A percentile compares a stretch with the other conserved stretches of the same genome.
Conservation (phyloP, 2,888 invertebrate genomes). For the Philopedon plagiatum region DNA sequence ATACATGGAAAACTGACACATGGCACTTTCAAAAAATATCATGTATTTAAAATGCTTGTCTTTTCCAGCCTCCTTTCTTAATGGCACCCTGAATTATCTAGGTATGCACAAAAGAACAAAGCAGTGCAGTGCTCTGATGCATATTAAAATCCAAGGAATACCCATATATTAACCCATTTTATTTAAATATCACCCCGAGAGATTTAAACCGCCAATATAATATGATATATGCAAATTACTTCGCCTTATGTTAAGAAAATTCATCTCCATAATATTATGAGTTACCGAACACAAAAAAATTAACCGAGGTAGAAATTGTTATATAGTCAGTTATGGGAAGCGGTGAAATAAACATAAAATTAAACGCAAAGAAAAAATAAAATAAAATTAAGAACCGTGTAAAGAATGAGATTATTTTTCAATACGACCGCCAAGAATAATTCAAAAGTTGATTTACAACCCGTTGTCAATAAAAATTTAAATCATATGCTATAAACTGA, state of each 20-base stretch:
- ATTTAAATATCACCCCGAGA: slow-evolving; percentile 18
- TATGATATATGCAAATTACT: slow-evolving; percentile 33
- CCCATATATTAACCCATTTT: slow-evolving; percentile 11
- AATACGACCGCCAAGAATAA: slow-evolving; percentile 52
- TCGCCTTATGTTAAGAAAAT: slow-evolving; percentile 29
- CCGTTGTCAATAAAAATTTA: slow-evolving; percentile 65
- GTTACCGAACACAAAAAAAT: slow-evolving; percentile 34
- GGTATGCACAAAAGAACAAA: not conserved
- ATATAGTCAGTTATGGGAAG: slow-evolving; percentile 11
- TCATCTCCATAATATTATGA: slow-evolving; percentile 35
- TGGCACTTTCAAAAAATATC: too few species aligned
- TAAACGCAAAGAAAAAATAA: slow-evolving; percentile 28
- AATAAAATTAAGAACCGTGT: slow-evolving; percentile 35
- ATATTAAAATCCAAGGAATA: not conserved
- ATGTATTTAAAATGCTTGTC: too few species aligned
- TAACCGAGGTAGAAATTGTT: slow-evolving; percentile 15
- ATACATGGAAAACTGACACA: too few species aligned
- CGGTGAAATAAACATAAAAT: slow-evolving; percentile 45
- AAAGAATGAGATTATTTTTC: slow-evolving; percentile 47
- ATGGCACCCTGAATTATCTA: too few species aligned
- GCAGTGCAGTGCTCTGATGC: not conserved
- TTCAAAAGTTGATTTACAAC: slow-evolving; percentile 63
- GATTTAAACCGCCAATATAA: slow-evolving; percentile 7
- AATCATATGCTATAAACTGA: slow-evolving; percentile 67
- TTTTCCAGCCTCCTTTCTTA: too few species aligned